Conservation (phyloP, 2,797 vertebrate genomes). For the Pampus argenteus region DNA sequence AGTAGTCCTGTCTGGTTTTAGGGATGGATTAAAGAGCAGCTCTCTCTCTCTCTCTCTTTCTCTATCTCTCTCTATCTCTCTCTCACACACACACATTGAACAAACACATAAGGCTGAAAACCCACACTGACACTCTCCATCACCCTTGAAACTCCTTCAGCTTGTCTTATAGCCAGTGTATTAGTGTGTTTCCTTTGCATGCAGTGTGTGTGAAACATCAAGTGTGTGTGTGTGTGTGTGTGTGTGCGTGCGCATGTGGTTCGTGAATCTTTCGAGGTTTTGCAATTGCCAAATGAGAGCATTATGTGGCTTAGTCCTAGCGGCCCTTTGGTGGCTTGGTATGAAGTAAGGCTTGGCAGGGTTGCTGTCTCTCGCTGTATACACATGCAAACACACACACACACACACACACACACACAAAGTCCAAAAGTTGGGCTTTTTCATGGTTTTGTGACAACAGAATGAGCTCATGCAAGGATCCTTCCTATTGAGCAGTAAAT, state of each 20-base stretch:
- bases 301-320: slow-evolving; percentile 84
- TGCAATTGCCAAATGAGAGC: slow-evolving; percentile 83
- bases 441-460: slow-evolving; percentile 69
- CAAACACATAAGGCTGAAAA: slow-evolving; percentile 40
- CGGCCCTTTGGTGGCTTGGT: slow-evolving; percentile 80
- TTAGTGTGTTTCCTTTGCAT: slow-evolving; percentile 47
- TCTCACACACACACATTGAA: slow-evolving; percentile 16
- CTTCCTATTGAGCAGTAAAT: slow-evolving; percentile 61
- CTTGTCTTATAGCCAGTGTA: slow-evolving; percentile 74
- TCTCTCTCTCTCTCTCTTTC: slow-evolving; percentile 29
- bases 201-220: slow-evolving; percentile 37
- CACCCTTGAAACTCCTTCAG: slow-evolving; percentile 80
- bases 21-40: slow-evolving; percentile 72
- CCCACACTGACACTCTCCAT: slow-evolving; percentile 56
- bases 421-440: slow-evolving; percentile 72
- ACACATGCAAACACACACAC: slow-evolving; percentile 32
- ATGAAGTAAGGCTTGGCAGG: slow-evolving; percentile 75
- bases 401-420: slow-evolving; percentile 26
- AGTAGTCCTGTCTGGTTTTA: slow-evolving; percentile 56
- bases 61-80: slow-evolving; percentile 23
- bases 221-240: slow-evolving; percentile 21
- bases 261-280: slow-evolving; percentile 75
- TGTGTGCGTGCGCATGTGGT: slow-evolving; percentile 37
- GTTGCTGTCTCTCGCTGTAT: slow-evolving; percentile 60
- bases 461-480: slow-evolving; percentile 66